These are phyloP conservation scores for Pinctada fucata DNA, from an alignment of 2,888 invertebrate genomes.

Conservation along the genomic window DNA sequence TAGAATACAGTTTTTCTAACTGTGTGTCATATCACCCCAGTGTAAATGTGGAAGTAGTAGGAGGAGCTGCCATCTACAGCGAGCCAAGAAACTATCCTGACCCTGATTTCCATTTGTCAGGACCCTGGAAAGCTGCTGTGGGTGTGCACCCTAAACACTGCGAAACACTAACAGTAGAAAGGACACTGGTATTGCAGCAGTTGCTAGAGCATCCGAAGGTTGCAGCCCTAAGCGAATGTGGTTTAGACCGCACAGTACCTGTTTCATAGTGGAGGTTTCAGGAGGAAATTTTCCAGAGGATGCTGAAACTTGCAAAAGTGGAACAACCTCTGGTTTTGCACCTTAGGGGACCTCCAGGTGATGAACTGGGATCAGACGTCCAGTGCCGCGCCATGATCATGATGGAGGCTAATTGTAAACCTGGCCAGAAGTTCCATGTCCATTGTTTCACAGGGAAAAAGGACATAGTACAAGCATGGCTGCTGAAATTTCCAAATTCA, in stretches of 20 bases:
- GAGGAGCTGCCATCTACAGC: no score
- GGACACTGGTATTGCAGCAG: background rate
- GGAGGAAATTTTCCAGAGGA: slow-evolving; percentile 8
- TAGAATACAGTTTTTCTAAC: background rate
- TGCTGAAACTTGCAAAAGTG: background rate
- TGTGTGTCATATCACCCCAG: slow-evolving; percentile 9
- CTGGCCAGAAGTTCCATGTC: slow-evolving; percentile 5
- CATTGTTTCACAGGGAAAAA: slow-evolving; percentile 18
- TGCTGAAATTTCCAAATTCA: slow-evolving; percentile 9
- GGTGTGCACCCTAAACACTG: slow-evolving; percentile 18
- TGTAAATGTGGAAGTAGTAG: no score
- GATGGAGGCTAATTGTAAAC: slow-evolving; percentile 1
- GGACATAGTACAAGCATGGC: slow-evolving; percentile 12
- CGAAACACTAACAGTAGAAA: background rate
- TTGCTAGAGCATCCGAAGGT: slow-evolving; percentile 14
- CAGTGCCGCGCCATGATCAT: slow-evolving; percentile 5
- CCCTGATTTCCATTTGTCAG: background rate
- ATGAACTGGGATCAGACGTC: slow-evolving; percentile 22
- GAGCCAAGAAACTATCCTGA: slow-evolving; percentile 17
- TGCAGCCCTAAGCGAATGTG: slow-evolving; percentile 13
- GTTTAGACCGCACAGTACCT: slow-evolving; percentile 1
- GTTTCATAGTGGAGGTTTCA: slow-evolving; percentile 1
- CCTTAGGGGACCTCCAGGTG: slow-evolving; percentile 4
- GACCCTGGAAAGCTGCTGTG: slow-evolving; percentile 18
- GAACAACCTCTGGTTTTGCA: slow-evolving; percentile 9